Conservation (phyloP, 2,888 invertebrate species). For the Galerucella pusilla region DNA sequence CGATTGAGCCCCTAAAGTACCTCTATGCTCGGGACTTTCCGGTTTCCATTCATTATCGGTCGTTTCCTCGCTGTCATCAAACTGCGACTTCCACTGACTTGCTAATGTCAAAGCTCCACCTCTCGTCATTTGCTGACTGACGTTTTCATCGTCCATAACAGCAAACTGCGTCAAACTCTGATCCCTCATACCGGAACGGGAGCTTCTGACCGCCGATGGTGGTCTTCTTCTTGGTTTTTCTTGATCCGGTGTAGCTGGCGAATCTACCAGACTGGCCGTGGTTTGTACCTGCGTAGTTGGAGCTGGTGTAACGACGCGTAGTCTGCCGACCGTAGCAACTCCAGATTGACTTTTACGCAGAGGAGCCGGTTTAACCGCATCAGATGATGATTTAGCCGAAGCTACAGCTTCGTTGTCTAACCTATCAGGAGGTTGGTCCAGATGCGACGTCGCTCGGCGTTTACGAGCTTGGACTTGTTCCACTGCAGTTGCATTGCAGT, state of each 20-base stretch:
- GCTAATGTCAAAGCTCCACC: slow-evolving; percentile 91
- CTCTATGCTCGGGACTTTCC: slow-evolving; percentile 74
- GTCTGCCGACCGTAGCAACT: slow-evolving; percentile 77
- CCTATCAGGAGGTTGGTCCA: slow-evolving; percentile 63
- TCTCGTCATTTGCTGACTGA: slow-evolving; percentile 89
- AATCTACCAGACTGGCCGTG: slow-evolving; percentile 54
- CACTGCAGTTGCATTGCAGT: slow-evolving; percentile 75
- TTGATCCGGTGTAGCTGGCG: slow-evolving; percentile 59
- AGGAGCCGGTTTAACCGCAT: slow-evolving; percentile 61
- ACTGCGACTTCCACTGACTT: slow-evolving; percentile 96
- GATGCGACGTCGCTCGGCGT: slow-evolving; percentile 62
- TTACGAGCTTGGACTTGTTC: slow-evolving; percentile 56
- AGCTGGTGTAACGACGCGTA: slow-evolving; percentile 73
- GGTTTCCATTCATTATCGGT: slow-evolving; percentile 95
- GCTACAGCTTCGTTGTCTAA: slow-evolving; percentile 77
- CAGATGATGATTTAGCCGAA: slow-evolving; percentile 67
- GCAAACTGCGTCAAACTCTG: slow-evolving; percentile 91
- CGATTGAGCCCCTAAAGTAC: slow-evolving; percentile 60
- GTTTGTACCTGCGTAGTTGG: slow-evolving; percentile 36
- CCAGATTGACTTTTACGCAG: slow-evolving; percentile 66
- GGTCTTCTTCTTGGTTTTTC: slow-evolving; percentile 65
- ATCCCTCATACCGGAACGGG: slow-evolving; percentile 72
- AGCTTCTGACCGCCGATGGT: slow-evolving; percentile 62
- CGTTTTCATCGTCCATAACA: slow-evolving; percentile 92
- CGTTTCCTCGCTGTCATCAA: slow-evolving; percentile 94